These are phyloP conservation scores for Distichodus sexfasciatus DNA, from an alignment of 2,797 vertebrate genomes.

Conservation along the genomic window DNA sequence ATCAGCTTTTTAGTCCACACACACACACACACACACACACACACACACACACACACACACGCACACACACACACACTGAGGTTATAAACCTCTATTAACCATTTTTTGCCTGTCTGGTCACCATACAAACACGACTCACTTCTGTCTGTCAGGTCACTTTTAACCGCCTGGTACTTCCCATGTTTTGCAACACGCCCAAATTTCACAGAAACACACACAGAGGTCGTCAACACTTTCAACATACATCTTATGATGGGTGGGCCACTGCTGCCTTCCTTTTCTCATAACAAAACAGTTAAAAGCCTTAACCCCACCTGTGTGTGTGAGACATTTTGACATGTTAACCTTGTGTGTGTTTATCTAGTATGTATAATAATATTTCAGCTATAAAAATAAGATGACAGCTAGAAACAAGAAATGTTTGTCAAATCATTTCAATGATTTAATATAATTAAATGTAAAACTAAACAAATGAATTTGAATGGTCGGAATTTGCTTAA, in stretches of 20 bases:
- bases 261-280: conserved; percentile 42
- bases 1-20: not conserved
- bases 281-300: conserved; percentile 33
- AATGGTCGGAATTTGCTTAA: too few species aligned
- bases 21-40: conserved; percentile 1
- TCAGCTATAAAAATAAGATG: too few species aligned
- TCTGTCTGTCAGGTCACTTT: conserved; percentile 60
- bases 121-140: conserved; percentile 65
- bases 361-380: too few species aligned
- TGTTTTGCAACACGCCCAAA: conserved; percentile 76
- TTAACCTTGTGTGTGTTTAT: too few species aligned
- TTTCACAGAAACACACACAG: conserved; percentile 55
- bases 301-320: not conserved
- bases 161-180: conserved; percentile 75
- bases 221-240: conserved; percentile 44
- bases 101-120: conserved; percentile 64
- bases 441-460: too few species aligned
- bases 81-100: conserved; percentile 54
- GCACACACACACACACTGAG: conserved; percentile 26
- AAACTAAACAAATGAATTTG: too few species aligned
- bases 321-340: too few species aligned
- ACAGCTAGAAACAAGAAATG: too few species aligned
- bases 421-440: too few species aligned
- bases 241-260: conserved; percentile 55
- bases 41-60: conserved; percentile 11